Percentiles rank a stretch among this genome's conserved stretches.
Conservation (phyloP, 1,140 invertebrate species). For the Cherax destructor region DNA sequence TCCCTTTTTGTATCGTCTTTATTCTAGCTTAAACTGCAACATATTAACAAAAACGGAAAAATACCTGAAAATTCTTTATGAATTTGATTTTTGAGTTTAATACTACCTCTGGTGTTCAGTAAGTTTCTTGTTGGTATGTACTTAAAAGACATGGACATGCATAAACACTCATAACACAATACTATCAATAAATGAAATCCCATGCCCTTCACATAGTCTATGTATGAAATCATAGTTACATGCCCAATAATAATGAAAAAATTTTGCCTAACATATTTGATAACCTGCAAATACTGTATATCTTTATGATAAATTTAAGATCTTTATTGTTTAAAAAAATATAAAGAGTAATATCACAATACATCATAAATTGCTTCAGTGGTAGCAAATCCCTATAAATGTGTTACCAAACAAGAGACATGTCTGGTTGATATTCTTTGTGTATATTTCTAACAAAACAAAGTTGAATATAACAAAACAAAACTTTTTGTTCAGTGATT, state of each 20-base stretch:
- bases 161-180: neutral
- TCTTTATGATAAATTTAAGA: neutral
- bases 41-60: neutral
- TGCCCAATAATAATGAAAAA: neutral
- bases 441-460: constrained; percentile 1
- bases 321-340: neutral
- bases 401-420: neutral
- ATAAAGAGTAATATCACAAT: neutral
- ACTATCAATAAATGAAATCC: neutral
- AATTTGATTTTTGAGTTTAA: neutral
- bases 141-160: neutral
- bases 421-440: neutral
- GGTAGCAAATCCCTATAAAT: neutral
- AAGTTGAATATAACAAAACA: neutral
- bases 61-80: neutral
- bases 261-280: neutral
- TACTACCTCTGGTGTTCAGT: neutral
- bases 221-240: neutral
- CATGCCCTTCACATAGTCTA: neutral
- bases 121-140: neutral
- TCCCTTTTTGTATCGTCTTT: neutral
- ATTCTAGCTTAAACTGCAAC: neutral
- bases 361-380: neutral
- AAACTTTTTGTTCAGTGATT: neutral
- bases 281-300: neutral